Conservation (phyloP, 2,888 invertebrate species). For the Ormia ochracea region DNA sequence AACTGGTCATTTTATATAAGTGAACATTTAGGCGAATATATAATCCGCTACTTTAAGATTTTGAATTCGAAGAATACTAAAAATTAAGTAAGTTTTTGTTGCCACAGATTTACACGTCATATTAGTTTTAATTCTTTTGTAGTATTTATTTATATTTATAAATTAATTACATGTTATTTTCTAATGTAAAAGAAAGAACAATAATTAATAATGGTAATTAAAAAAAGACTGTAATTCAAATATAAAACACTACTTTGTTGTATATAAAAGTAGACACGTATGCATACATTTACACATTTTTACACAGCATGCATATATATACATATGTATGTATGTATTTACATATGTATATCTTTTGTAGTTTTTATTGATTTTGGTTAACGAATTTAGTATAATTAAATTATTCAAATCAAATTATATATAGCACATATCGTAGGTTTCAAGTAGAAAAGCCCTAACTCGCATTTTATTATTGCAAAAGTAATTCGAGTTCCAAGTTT, state of each 20-base stretch:
- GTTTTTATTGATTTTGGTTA: constrained; percentile 10
- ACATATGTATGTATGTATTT: constrained; percentile 13
- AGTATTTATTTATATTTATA: neutral
- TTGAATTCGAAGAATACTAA: constrained; percentile 62
- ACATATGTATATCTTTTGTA: too few relatives aligned
- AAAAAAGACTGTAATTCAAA: constrained; percentile 53
- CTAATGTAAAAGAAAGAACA: neutral
- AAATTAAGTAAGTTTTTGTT: constrained; percentile 30
- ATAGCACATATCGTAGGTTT: too few relatives aligned
- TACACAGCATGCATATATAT: neutral
- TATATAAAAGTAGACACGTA: neutral
- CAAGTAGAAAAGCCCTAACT: too few relatives aligned
- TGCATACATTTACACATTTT: neutral
- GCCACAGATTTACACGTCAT: neutral
- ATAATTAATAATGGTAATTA: neutral
- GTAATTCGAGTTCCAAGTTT: too few relatives aligned
- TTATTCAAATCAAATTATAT: constrained; percentile 25
- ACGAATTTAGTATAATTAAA: constrained; percentile 28
- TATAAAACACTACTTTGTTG: constrained; percentile 23
- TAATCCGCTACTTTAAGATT: constrained; percentile 73
- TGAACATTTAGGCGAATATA: constrained; percentile 72
- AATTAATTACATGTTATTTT: constrained; percentile 17
- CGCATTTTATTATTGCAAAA: too few relatives aligned
- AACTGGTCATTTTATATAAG: constrained; percentile 73
- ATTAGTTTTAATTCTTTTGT: neutral